Evolutionary conservation across 2,888 invertebrate genomes (phyloP).

Genomic region (Ecliptopera silaceata): DNA sequence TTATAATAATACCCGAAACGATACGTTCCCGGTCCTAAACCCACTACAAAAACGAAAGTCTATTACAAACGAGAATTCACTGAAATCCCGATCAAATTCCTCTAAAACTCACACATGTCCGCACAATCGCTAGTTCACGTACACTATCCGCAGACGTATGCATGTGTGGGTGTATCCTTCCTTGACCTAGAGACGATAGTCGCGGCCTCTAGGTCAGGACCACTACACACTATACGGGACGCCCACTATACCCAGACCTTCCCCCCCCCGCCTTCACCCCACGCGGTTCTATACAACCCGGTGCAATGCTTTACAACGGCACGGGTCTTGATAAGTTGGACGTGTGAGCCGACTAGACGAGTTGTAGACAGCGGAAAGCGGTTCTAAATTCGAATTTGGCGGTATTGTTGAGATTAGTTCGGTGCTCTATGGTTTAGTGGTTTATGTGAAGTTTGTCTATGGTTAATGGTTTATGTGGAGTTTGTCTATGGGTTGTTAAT

Average conservation of each 20-base stretch:
- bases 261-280: constrained; percentile 40
- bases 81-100: constrained; percentile 34
- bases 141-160: constrained; percentile 35
- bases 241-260: constrained; percentile 51
- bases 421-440: constrained; percentile 33
- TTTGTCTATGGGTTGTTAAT: constrained; percentile 35
- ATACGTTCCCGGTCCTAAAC: not conserved
- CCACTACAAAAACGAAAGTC: constrained; percentile 16
- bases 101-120: constrained; percentile 35
- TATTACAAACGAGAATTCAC: constrained; percentile 26
- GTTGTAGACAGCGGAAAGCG: constrained; percentile 65
- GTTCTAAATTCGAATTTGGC: constrained; percentile 41
- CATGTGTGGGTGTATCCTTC: constrained; percentile 79
- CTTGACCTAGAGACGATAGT: constrained; percentile 79
- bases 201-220: constrained; percentile 80
- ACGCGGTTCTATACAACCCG: constrained; percentile 27
- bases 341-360: constrained; percentile 69
- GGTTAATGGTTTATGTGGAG: constrained; percentile 35
- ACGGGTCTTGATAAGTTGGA: constrained; percentile 54
- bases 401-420: constrained; percentile 38
- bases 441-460: constrained; percentile 37
- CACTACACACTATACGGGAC: constrained; percentile 69
- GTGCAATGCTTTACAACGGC: constrained; percentile 52
- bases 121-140: constrained; percentile 31
- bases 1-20: not conserved